Conservation (phyloP, 2,113 vertebrate genomes). For the Recurvirostra avosetta region DNA sequence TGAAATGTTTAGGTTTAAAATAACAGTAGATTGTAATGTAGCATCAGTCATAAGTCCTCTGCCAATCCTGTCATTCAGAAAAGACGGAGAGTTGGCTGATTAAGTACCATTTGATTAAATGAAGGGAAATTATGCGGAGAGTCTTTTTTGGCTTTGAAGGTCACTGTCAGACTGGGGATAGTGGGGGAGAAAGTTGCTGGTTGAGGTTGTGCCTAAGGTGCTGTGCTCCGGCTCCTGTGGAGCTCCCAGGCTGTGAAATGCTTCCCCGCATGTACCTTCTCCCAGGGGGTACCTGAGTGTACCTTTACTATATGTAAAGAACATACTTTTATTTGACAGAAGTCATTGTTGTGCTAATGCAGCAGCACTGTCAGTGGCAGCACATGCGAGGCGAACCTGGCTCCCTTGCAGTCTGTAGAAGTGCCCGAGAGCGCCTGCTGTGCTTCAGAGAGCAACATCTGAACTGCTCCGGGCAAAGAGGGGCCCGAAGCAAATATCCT, state of each 20-base stretch:
- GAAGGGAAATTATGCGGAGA: background rate
- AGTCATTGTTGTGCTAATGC: background rate
- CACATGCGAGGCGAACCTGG: accelerated
- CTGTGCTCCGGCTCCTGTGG: background rate
- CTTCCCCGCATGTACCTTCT: background rate
- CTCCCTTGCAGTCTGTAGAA: background rate
- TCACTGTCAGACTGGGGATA: background rate
- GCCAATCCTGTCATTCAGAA: background rate
- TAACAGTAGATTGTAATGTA: background rate
- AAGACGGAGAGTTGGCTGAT: background rate
- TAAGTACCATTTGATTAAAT: background rate
- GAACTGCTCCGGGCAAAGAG: background rate
- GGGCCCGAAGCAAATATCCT: background rate
- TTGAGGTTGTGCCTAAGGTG: background rate
- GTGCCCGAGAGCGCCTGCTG: background rate
- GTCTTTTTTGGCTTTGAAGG: background rate
- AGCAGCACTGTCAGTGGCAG: background rate
- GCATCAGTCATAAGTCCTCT: accelerated
- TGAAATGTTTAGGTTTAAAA: background rate
- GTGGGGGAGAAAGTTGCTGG: background rate
- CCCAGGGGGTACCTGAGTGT: background rate
- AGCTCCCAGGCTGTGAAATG: background rate
- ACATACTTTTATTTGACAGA: background rate
- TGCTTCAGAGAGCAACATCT: background rate
- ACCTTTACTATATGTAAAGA: accelerated